Conservation (phyloP, 2,797 vertebrate species). For the Salmo trutta region DNA sequence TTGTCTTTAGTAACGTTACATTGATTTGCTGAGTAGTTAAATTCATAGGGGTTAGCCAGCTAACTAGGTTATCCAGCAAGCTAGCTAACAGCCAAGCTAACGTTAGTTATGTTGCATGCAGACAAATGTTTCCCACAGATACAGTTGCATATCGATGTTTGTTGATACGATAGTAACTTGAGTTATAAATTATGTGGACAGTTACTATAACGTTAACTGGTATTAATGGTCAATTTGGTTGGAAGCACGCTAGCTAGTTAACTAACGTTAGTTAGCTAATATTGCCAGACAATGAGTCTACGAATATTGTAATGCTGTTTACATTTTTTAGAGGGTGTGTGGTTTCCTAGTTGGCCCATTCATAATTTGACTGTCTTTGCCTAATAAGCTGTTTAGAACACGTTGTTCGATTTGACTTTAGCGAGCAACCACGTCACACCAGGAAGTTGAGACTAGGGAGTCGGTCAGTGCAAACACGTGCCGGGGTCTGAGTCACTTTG, state of each 20-base stretch:
- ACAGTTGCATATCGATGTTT: neutral
- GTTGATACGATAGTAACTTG: neutral
- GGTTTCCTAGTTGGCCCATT: neutral
- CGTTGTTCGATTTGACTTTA: slow-evolving; percentile 29
- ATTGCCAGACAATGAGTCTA: too few relatives aligned
- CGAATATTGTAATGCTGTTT: too few relatives aligned
- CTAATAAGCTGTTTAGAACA: neutral
- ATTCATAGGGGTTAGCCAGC: neutral
- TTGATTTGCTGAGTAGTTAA: neutral
- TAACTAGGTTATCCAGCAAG: neutral
- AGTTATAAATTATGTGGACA: neutral
- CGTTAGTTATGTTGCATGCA: neutral
- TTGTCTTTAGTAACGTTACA: neutral
- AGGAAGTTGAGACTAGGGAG: slow-evolving; percentile 47
- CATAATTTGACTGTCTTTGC: neutral
- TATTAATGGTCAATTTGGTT: neutral
- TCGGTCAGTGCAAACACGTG: slow-evolving; percentile 52
- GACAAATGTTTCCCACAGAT: neutral
- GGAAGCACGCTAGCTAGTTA: too few relatives aligned
- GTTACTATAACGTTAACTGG: neutral
- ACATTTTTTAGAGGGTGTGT: too few relatives aligned
- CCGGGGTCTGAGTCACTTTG: slow-evolving; percentile 17
- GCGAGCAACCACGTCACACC: slow-evolving; percentile 44
- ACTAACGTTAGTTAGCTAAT: too few relatives aligned
- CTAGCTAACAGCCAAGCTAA: neutral